Evolutionary conservation across 2,797 vertebrate species (phyloP).

Genomic region (Pelodytes ibericus): DNA sequence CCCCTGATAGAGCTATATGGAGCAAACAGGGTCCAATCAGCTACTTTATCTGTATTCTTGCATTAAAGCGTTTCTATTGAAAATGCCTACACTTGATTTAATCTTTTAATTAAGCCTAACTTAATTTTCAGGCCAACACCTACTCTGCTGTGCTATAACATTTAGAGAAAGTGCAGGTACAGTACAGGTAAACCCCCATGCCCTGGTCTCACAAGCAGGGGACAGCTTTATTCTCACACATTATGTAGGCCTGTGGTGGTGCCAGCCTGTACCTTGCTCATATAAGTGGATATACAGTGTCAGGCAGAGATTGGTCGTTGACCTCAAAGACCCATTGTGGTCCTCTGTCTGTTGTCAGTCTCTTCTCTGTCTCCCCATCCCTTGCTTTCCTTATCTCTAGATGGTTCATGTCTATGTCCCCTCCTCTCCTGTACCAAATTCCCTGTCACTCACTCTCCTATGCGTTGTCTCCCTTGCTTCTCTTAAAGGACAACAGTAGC

Average conservation of each 20-base stretch:
- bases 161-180: not conserved
- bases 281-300: conserved; percentile 10
- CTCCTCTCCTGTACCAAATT: not conserved
- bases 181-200: not conserved
- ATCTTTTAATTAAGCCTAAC: too few relatives aligned
- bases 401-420: not conserved
- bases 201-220: not conserved
- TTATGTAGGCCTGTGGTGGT: not conserved
- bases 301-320: conserved; percentile 21
- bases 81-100: too few relatives aligned
- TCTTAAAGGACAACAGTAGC: too few relatives aligned
- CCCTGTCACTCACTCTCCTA: too few relatives aligned
- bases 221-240: too few relatives aligned
- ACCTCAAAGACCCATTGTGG: conserved; percentile 23
- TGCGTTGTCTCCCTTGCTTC: not conserved
- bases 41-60: too few relatives aligned
- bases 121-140: too few relatives aligned
- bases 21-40: too few relatives aligned
- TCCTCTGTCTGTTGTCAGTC: not conserved
- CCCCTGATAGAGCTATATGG: too few relatives aligned
- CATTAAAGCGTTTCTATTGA: too few relatives aligned
- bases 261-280: conserved; percentile 14
- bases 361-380: not conserved
- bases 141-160: too few relatives aligned
- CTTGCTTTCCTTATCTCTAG: not conserved